Conservation (phyloP, 2,113 vertebrate genomes). For the Petrocephalus microphthalmus region DNA sequence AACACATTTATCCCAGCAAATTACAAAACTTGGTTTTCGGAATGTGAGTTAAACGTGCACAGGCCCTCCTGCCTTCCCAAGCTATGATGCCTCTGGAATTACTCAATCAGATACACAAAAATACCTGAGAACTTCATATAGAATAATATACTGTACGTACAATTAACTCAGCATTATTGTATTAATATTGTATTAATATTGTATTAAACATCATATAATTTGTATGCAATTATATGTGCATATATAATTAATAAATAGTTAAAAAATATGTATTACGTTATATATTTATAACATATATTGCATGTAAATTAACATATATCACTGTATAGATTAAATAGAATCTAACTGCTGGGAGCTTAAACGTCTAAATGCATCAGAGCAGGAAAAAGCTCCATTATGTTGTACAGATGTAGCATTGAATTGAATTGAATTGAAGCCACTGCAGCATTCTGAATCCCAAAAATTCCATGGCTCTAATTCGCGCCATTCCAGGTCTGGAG, state of each 20-base stretch:
- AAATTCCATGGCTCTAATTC: neutral
- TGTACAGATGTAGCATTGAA: neutral
- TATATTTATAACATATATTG: neutral
- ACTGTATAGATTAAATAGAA: neutral
- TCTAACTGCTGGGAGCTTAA: neutral
- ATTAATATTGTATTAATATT: too few relatives aligned
- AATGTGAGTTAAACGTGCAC: neutral
- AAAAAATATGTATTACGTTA: neutral
- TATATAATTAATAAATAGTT: neutral
- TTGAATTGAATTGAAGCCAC: neutral
- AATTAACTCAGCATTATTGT: neutral
- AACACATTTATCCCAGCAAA: neutral
- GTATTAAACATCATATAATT: neutral
- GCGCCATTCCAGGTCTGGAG: neutral
- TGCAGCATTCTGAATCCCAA: neutral
- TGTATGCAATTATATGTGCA: neutral
- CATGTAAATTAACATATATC: neutral
- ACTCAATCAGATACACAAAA: neutral
- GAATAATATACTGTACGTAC: neutral
- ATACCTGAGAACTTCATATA: neutral
- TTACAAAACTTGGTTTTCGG: neutral
- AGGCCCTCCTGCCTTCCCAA: neutral
- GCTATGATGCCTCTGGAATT: neutral
- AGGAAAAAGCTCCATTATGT: neutral
- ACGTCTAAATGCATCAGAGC: neutral